Percentiles rank a stretch among this genome's conserved stretches.
Conservation (phyloP, 1,140 invertebrate species). For the Saccostrea glomerata region DNA sequence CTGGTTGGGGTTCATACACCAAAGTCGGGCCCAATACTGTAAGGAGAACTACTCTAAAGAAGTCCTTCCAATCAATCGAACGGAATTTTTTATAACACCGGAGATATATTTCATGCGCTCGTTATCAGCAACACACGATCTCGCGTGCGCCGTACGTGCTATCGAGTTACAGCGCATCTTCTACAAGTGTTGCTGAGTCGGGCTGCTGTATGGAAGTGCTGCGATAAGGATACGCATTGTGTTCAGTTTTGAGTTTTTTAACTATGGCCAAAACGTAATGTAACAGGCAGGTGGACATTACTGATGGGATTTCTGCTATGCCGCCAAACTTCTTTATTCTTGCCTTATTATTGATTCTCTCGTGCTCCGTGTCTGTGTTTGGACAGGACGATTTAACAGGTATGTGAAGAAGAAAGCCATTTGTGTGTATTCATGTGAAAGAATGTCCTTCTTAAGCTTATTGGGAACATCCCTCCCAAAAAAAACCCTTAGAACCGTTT, state of each 20-base stretch:
- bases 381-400: constrained; percentile 20
- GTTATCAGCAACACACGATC: constrained; percentile 17
- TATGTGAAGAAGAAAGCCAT: constrained; percentile 9
- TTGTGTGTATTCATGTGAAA: background rate
- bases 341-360: constrained; percentile 34
- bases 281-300: background rate
- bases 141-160: constrained; percentile 18
- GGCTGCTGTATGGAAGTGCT: background rate
- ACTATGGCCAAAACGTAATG: constrained; percentile 34
- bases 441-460: background rate
- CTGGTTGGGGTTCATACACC: background rate
- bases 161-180: constrained; percentile 22
- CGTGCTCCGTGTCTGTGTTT: constrained; percentile 3
- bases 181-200: background rate
- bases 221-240: background rate
- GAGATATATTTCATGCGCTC: constrained; percentile 36
- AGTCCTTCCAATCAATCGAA: constrained; percentile 15
- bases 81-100: constrained; percentile 16
- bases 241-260: background rate
- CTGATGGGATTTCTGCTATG: constrained; percentile 30
- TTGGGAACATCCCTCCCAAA: no score
- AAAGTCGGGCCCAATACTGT: background rate
- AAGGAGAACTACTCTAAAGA: background rate
- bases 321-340: constrained; percentile 31
- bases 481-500: background rate